Evolutionary conservation across 2,888 invertebrate genomes (phyloP).

Genomic region (Plagiodera versicolora): DNA sequence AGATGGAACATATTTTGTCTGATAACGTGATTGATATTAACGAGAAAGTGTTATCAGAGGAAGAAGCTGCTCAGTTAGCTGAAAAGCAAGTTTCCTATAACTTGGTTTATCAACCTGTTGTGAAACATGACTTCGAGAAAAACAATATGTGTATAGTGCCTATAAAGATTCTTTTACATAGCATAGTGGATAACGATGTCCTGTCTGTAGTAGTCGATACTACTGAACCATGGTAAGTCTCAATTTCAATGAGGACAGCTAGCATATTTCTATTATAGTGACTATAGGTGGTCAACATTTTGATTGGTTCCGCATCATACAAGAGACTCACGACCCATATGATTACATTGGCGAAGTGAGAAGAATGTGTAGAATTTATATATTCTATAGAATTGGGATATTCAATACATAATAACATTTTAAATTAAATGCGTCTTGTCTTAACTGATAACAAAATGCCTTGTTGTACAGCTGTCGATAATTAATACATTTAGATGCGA

Average conservation of each 20-base stretch:
- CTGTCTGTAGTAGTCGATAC: conserved; percentile 57
- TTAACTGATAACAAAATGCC: too few relatives aligned
- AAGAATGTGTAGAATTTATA: too few relatives aligned
- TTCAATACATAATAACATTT: too few relatives aligned
- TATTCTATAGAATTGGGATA: too few relatives aligned
- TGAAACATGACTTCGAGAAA: conserved; percentile 65
- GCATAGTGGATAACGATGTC: conserved; percentile 61
- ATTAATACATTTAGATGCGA: too few relatives aligned
- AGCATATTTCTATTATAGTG: not conserved
- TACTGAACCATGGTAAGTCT: conserved; percentile 53
- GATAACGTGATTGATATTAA: conserved; percentile 35
- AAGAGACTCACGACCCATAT: too few relatives aligned
- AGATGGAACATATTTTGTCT: conserved; percentile 33
- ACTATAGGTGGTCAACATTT: too few relatives aligned
- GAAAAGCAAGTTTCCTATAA: conserved; percentile 59
- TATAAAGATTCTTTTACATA: conserved; percentile 67
- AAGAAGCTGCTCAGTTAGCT: conserved; percentile 30
- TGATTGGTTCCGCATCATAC: too few relatives aligned
- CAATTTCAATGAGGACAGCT: too few relatives aligned
- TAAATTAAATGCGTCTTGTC: too few relatives aligned
- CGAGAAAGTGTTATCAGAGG: conserved; percentile 29
- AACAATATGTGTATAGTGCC: conserved; percentile 68
- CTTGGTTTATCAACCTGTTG: conserved; percentile 61
- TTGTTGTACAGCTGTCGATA: too few relatives aligned
- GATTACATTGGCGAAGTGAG: too few relatives aligned